Percentiles rank a stretch among this genome's conserved stretches.
Evolutionary conservation across 2,888 invertebrate genomes (phyloP).

Genomic region (Phalera bucephala): DNA sequence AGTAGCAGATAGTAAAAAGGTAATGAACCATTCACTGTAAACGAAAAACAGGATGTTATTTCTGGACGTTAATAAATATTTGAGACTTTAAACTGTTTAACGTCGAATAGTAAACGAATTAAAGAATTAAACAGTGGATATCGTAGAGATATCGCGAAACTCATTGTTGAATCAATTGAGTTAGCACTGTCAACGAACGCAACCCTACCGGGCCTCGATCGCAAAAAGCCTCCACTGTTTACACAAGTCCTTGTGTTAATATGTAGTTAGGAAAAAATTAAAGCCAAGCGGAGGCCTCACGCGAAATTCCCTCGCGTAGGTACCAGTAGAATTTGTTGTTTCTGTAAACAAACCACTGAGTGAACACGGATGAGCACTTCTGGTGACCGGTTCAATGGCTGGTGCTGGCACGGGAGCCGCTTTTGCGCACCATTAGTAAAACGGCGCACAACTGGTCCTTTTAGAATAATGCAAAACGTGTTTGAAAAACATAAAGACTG

Average conservation of each 20-base stretch:
- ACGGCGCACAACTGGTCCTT: constrained; percentile 32
- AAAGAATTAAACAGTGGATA: constrained; percentile 7
- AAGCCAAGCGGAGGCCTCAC: constrained; percentile 62
- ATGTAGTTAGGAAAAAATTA: constrained; percentile 55
- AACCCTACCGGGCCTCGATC: constrained; percentile 73
- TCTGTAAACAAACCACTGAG: constrained; percentile 63
- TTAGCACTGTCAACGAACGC: constrained; percentile 57
- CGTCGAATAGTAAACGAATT: not conserved
- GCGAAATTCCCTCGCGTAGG: constrained; percentile 64
- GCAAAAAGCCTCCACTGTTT: constrained; percentile 61
- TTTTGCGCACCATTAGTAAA: constrained; percentile 31
- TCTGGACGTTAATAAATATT: constrained; percentile 17
- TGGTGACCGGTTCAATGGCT: constrained; percentile 58
- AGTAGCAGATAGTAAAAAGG: constrained; percentile 13
- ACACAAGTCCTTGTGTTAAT: constrained; percentile 61
- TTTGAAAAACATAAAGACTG: constrained; percentile 33
- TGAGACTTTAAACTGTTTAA: constrained; percentile 9
- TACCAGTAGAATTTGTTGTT: constrained; percentile 68
- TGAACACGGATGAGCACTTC: constrained; percentile 70
- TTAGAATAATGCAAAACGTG: constrained; percentile 41
- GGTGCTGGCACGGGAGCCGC: constrained; percentile 59
- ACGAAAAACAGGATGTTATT: constrained; percentile 12
- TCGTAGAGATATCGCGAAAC: constrained; percentile 8
- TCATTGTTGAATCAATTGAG: constrained; percentile 51
- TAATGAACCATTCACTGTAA: constrained; percentile 19